Evolutionary conservation across 2,113 vertebrate species (phyloP).

Genomic region (Cyphomyrus discorhynchus): DNA sequence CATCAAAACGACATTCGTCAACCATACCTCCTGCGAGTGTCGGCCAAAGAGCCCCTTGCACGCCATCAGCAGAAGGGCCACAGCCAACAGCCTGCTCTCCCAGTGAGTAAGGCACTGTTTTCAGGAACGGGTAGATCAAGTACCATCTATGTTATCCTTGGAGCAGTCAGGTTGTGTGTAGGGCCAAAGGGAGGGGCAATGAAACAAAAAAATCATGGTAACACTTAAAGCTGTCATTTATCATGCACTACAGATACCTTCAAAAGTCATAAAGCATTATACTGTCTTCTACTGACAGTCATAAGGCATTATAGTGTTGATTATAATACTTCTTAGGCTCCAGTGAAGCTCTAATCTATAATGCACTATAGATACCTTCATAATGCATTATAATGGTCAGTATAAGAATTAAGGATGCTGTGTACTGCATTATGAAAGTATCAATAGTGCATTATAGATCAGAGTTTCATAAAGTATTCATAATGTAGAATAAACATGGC

Average conservation of each 20-base stretch:
- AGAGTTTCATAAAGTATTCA: not conserved
- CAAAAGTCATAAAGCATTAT: not conserved
- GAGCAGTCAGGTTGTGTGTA: not conserved
- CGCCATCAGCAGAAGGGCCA: slow-evolving; percentile 54
- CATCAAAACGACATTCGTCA: slow-evolving; percentile 52
- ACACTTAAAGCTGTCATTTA: not conserved
- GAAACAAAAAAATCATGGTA: not conserved
- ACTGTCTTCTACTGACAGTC: not conserved
- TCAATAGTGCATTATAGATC: not conserved
- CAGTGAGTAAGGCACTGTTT: slow-evolving; percentile 43
- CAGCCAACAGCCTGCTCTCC: slow-evolving; percentile 30
- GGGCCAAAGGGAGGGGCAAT: not conserved
- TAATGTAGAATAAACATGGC: not conserved
- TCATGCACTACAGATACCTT: not conserved
- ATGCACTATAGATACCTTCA: not conserved
- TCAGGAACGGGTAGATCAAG: not conserved
- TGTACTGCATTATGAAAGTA: not conserved
- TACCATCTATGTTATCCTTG: not conserved
- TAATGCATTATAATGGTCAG: not conserved
- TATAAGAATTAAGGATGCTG: too few relatives aligned
- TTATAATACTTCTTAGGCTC: not conserved
- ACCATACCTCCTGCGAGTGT: slow-evolving; percentile 59
- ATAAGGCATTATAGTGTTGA: not conserved
- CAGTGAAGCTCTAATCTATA: not conserved
- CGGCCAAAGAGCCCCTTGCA: slow-evolving; percentile 48